These are phyloP conservation scores for Telmatochromis brachygnathus DNA, from an alignment of 2,113 vertebrate genomes.

Conservation along the genomic window DNA sequence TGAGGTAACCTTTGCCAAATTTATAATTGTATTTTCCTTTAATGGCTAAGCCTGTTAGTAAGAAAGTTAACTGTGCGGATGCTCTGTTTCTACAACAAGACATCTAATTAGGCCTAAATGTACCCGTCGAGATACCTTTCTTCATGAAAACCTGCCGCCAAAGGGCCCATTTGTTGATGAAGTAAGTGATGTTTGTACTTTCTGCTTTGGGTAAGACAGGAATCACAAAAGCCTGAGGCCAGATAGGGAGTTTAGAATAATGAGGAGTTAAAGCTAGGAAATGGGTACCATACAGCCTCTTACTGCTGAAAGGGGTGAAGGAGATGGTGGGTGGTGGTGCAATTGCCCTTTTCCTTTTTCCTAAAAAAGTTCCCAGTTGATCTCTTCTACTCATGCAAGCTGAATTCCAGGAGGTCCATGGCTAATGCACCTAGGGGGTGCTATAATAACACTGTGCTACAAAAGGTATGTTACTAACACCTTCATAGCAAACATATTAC, in stretches of 20 bases:
- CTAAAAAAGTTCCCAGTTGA: not conserved
- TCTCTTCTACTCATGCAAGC: not conserved
- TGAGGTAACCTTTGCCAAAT: not conserved
- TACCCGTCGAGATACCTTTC: not conserved
- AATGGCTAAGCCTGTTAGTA: not conserved
- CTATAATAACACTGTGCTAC: not conserved
- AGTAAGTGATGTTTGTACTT: slow-evolving; percentile 32
- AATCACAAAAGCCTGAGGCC: slow-evolving; percentile 14
- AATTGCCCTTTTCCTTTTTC: slow-evolving; percentile 7
- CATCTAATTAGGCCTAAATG: slow-evolving; percentile 17
- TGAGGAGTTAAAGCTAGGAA: slow-evolving; percentile 35
- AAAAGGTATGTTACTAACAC: not conserved
- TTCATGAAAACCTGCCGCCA: slow-evolving; percentile 15
- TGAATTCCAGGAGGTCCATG: not conserved
- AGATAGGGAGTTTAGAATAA: slow-evolving; percentile 16
- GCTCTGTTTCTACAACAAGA: slow-evolving; percentile 11
- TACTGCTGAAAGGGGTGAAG: not conserved
- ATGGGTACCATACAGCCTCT: slow-evolving; percentile 16
- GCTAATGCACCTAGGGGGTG: not conserved
- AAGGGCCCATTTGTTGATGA: slow-evolving; percentile 15
- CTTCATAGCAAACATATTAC: not conserved
- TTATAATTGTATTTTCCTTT: not conserved
- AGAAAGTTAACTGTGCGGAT: not conserved
- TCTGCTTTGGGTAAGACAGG: slow-evolving; percentile 1
- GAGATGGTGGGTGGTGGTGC: not conserved